Conservation (phyloP, 2,797 vertebrate genomes). For the Tolypeutes matacus region DNA sequence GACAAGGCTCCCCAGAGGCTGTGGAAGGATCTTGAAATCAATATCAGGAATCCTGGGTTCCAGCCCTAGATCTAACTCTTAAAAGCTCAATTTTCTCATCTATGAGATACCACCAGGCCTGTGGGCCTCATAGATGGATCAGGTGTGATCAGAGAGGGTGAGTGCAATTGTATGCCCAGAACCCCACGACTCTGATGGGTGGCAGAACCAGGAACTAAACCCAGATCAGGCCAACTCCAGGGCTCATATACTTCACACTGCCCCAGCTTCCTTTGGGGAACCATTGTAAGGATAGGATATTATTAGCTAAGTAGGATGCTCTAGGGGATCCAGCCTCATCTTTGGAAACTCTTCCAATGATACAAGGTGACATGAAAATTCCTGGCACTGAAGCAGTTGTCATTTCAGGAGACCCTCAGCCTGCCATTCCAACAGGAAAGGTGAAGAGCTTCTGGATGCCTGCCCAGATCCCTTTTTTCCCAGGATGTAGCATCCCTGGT, state of each 20-base stretch:
- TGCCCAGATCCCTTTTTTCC: not conserved
- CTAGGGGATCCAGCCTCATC: not conserved
- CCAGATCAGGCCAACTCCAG: not conserved
- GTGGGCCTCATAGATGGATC: not conserved
- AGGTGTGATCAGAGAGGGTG: not conserved
- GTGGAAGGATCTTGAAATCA: not conserved
- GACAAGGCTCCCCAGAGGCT: not conserved
- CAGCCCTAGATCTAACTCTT: not conserved
- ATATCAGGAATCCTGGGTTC: not conserved
- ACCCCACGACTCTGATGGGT: not conserved
- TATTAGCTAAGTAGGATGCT: not conserved
- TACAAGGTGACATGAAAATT: not conserved
- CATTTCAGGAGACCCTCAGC: not conserved
- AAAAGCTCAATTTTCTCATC: conserved; percentile 35
- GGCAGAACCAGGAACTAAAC: not conserved
- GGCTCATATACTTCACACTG: not conserved
- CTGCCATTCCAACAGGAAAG: not conserved
- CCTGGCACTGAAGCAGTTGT: conserved; percentile 13
- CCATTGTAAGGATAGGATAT: not conserved
- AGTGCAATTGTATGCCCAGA: not conserved
- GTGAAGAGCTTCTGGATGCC: not conserved
- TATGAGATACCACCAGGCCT: not conserved
- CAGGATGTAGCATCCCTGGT: not conserved
- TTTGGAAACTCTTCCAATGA: not conserved
- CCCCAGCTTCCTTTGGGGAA: not conserved